Base-by-base conservation (phyloP, 2,888 invertebrate genomes). In the Tiliacea citrago region DNA sequence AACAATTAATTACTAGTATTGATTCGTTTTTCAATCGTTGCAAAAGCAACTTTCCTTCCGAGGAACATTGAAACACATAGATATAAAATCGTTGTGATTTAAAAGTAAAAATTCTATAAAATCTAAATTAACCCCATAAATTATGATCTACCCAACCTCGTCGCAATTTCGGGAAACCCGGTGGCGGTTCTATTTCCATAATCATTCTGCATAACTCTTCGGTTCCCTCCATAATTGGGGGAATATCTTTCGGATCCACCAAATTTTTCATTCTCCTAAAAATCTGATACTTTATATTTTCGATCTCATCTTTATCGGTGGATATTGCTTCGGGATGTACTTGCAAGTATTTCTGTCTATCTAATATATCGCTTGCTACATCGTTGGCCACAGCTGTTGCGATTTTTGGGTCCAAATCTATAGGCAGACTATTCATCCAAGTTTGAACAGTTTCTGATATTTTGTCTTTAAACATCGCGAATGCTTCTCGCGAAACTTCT, bases 281-380 rank as follows among this genome's bases (percentile, higher is more conserved):
- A 0, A 93, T 77, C 83, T 92, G 91, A 79, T 91, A 92, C 72
- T 92, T 92, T n/a, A 93, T 82, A 85, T 92, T 88, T 79, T 93
- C 92, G 0, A 91, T 58, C 80, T 93, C 93, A 42, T 91, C 91
- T 61, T 84, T 79, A 9, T 85, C 74, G 0, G 90, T 85, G 2
- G 78, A 71, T 79, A 88, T 88, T 1, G 83, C 79, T 10, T 83
- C 84, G 21, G 90, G 89, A 63, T 92, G 90, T 12, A 90, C 45
- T 77, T 91, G 90, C 58, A 93, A 85, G 82, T 94, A 94, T 61
- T 90, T 93, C 12, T 89, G 88, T 68, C 92, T 89, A 55, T 93
- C 92, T 51, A 90, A 45, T 12, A 93, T 89, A 68, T 93, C 93
- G 4, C 53, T 77, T 21, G 89, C 88, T 73, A 94, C 81, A 58